Evolutionary conservation across 2,113 vertebrate genomes (phyloP), one percentile per base, ranked within the genome.

Genomic region (Mandrillus leucophaeus): DNA sequence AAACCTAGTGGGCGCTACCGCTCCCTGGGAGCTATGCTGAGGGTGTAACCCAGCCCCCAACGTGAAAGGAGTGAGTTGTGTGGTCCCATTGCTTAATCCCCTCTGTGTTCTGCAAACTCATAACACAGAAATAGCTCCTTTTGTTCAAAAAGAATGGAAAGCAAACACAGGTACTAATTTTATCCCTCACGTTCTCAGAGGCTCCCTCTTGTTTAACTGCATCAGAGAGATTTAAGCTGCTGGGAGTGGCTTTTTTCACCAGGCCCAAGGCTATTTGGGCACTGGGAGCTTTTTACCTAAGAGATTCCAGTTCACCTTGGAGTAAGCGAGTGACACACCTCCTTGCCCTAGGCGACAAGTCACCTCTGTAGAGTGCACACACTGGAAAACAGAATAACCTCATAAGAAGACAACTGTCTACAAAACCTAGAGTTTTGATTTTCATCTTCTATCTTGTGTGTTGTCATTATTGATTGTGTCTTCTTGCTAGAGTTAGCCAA

Each of bases 71-170:
- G 93, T 0, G 55, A 98, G 85, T 88, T 98, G 97, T 97, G 97
- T 92, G 95, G 95, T 96, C 98, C 98, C 92, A 40, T 87, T 66
- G 88, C 78, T 43, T 88, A 97, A 98, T 84, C 98, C 94, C 18
- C 75, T 72, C 91, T 91, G 72, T 88, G 70, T 35, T 83, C 66
- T 88, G 72, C 82, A 92, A 93, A 97, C 95, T 95, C 94, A 95
- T 96, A 95, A 91, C 66, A n/a, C 40, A 93, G 95, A 96, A 98
- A 92, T 68, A 92, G 50, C n/a, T 88, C 43, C 52, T 43, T 98
- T 96, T 95, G 93, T 97, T 97, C 50, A 2, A 14, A 96, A 97
- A 94, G 76, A 96, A 97, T 50, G 72, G 90, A 96, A 80, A 97
- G 86, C 81, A 97, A 97, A 97, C 68, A 85, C 82, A 86, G 90